Base-by-base conservation (phyloP, 53 echinoderm and acorn worm genomes). In the Stichopus horrens region DNA sequence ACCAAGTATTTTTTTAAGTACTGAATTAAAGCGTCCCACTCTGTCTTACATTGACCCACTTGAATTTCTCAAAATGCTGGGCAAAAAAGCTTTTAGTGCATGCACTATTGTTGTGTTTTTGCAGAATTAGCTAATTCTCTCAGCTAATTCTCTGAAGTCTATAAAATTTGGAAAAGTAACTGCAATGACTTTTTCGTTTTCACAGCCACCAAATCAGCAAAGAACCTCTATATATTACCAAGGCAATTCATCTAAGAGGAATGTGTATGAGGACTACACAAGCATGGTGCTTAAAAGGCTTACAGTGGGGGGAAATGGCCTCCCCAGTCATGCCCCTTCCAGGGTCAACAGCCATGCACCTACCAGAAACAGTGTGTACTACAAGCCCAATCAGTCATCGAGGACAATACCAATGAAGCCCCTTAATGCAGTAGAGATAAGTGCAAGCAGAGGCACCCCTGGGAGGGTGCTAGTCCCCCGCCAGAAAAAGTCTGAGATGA, bases 171-270 rank as follows among this genome's bases (percentile, higher is more conserved):
- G 37, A 37, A 37, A 37, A 37, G 37, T 37, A 37, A 37, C 37
- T 37, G 37, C 37, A 37, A 37, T 37, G 37, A 37, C 0, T 37
- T 37, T 71, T 20, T 71, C 18, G 9, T 76, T 76, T 57, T 54
- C 66, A 77, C 7, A 57, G 52, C 77, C 66, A 58, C 76, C 53
- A 80, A 91, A 75, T 89, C 81, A 81, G 81, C 19, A 81, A 58
- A 81, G 96, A 54, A 94, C 87, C 5, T 96, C 94, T 8, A 94
- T 96, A 75, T 96, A 96, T 84, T 94, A 92, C 81, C 94, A 93
- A 16, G 18, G 56, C 1, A 20, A 81, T 60, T 76, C 54, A 79
- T 86, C 91, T 5, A 75, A 20, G 8, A 77, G 89, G 58, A 86
- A 86, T 11, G 90, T 88, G 5, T 91, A 77, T 68, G 87, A 73